Evolutionary conservation across 2,888 invertebrate species (phyloP).

Genomic region (Phaonia tiefii): DNA sequence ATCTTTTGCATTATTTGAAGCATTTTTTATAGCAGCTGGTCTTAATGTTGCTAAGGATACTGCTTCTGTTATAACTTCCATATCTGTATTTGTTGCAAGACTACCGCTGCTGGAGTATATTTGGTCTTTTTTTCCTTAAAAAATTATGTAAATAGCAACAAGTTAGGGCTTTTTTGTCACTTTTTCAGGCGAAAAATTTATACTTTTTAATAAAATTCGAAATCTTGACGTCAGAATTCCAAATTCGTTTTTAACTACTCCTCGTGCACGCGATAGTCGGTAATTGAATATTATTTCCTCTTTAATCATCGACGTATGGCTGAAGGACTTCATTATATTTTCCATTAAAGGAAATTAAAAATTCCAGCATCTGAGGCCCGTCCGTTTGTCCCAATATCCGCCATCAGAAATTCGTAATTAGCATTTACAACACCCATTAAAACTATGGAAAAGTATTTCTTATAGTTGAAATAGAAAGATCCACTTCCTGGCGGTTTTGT

Average conservation of each 20-base stretch:
- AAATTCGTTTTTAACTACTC: slow-evolving; percentile 40
- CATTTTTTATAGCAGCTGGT: too few species aligned
- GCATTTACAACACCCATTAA: too few species aligned
- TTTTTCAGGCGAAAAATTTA: slow-evolving; percentile 65
- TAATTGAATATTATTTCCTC: slow-evolving; percentile 58
- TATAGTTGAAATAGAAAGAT: too few species aligned
- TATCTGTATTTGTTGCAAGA: too few species aligned
- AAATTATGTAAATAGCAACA: slow-evolving; percentile 69
- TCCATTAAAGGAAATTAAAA: too few species aligned
- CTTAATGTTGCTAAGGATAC: not conserved
- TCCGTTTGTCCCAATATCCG: too few species aligned
- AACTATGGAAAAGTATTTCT: slow-evolving; percentile 50
- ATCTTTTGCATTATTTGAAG: not conserved
- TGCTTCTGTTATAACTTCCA: not conserved
- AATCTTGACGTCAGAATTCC: too few species aligned
- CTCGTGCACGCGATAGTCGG: slow-evolving; percentile 55
- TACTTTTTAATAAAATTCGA: slow-evolving; percentile 69
- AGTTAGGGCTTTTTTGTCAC: slow-evolving; percentile 46
- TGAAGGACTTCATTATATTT: slow-evolving; percentile 48
- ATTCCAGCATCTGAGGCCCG: slow-evolving; percentile 43
- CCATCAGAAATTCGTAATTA: too few species aligned
- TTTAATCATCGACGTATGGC: not conserved
- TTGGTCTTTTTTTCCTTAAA: slow-evolving; percentile 41
- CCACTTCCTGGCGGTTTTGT: slow-evolving; percentile 39
- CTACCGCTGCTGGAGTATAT: not conserved